These are phyloP conservation scores for Trachelus troglodyta DNA, from an alignment of 2,888 invertebrate genomes.

Conservation along the genomic window DNA sequence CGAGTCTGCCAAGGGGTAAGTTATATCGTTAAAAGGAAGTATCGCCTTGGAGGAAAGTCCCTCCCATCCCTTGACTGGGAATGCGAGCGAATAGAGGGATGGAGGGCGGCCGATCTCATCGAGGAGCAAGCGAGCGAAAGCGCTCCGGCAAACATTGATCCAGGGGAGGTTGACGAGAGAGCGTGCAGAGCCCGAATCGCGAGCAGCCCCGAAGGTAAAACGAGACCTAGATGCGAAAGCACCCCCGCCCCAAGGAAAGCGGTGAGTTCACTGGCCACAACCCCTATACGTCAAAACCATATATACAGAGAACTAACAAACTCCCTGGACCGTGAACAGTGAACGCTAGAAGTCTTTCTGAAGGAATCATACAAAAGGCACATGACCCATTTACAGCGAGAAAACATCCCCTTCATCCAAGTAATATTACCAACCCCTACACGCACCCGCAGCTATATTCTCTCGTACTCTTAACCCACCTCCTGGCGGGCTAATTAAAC, in stretches of 20 bases:
- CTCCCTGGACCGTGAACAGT: not conserved
- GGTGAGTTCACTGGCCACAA: no score
- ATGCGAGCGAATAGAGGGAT: no score
- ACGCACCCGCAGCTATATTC: conserved; percentile 1
- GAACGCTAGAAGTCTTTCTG: not conserved
- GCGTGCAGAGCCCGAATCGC: conserved; percentile 11
- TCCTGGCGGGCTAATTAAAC: conserved; percentile 20
- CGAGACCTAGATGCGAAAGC: conserved; percentile 12
- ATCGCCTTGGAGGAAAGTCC: no score
- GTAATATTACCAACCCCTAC: conserved; percentile 14
- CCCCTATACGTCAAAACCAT: no score
- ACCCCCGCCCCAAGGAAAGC: no score
- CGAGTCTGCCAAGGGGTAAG: no score
- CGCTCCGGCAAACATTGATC: conserved; percentile 21
- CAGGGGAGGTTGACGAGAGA: conserved; percentile 7
- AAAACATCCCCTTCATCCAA: conserved; percentile 12
- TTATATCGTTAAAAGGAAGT: no score
- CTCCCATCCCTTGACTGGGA: no score
- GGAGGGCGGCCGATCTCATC: conserved; percentile 3
- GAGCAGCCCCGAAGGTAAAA: conserved; percentile 9
- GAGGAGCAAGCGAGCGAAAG: conserved; percentile 3
- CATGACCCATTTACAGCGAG: no score
- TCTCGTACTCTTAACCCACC: not conserved
- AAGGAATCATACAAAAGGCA: not conserved
- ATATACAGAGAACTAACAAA: no score